Conservation (phyloP, 1,140 invertebrate species). For the Steinernema khuongi region DNA sequence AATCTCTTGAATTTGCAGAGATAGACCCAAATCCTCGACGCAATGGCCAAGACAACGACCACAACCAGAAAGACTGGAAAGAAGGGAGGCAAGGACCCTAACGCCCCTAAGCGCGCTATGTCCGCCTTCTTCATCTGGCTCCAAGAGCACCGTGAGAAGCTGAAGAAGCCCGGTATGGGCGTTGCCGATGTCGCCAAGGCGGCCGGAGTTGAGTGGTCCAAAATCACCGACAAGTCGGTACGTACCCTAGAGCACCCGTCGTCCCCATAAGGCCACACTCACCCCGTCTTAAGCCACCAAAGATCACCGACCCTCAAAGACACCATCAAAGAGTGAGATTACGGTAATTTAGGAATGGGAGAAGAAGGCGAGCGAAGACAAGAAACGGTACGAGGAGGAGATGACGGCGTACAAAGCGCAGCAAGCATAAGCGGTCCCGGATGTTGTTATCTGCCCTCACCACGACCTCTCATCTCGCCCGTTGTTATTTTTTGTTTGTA, state of each 20-base stretch:
- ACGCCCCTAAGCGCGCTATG: slow-evolving; percentile 79
- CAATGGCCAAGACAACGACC: slow-evolving; percentile 5
- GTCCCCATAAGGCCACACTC: background rate
- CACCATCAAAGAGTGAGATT: slow-evolving; percentile 31
- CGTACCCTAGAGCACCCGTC: background rate
- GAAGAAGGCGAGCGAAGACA: slow-evolving; percentile 59
- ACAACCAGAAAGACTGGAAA: slow-evolving; percentile 19
- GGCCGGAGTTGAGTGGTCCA: slow-evolving; percentile 83
- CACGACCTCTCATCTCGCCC: slow-evolving; percentile 8
- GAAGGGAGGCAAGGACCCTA: slow-evolving; percentile 73
- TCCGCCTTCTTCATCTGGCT: slow-evolving; percentile 91
- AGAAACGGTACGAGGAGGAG: slow-evolving; percentile 60
- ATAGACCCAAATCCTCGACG: background rate
- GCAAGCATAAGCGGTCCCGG: background rate
- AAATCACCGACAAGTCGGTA: slow-evolving; percentile 25
- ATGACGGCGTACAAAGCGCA: slow-evolving; percentile 47
- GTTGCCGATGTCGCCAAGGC: slow-evolving; percentile 87
- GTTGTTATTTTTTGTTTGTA: background rate
- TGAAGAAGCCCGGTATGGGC: slow-evolving; percentile 77
- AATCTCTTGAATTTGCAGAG: background rate
- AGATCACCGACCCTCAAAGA: slow-evolving; percentile 27
- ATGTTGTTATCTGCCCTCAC: slow-evolving; percentile 16
- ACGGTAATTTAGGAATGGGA: slow-evolving; percentile 38
- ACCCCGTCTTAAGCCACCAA: background rate
- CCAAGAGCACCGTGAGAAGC: slow-evolving; percentile 73